Evolutionary conservation across 2,888 invertebrate genomes (phyloP).

Genomic region (Phortica magna): DNA sequence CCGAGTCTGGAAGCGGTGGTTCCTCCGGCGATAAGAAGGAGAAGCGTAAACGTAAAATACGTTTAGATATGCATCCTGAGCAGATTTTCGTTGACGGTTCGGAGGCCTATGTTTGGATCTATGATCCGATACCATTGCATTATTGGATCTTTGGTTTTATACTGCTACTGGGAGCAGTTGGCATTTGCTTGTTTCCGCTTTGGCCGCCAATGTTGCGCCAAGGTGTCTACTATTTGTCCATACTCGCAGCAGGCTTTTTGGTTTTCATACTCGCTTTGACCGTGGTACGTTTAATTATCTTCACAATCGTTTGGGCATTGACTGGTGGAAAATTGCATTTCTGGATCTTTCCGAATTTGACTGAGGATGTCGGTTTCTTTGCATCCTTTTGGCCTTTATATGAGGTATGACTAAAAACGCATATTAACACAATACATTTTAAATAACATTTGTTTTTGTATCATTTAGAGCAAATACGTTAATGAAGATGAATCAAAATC

Average conservation of each 20-base stretch:
- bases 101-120: conserved; percentile 99
- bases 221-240: conserved; percentile 97
- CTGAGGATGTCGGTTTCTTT: conserved; percentile 99
- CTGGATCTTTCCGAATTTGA: conserved; percentile 99
- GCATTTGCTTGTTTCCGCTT: conserved; percentile 98
- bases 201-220: conserved; percentile 97
- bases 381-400: conserved; percentile 99
- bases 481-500: conserved; percentile 80
- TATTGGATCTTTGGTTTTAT: conserved; percentile 96
- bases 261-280: conserved; percentile 95
- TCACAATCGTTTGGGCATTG: conserved; percentile 92
- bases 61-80: conserved; percentile 97
- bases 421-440: not conserved
- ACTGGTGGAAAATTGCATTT: conserved; percentile 95
- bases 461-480: conserved; percentile 85
- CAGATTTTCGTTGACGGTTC: conserved; percentile 95
- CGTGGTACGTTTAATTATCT: conserved; percentile 92
- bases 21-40: conserved; percentile 72
- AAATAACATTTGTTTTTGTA: conserved; percentile 26
- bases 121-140: conserved; percentile 96
- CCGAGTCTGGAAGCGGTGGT: conserved; percentile 37
- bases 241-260: conserved; percentile 96
- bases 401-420: conserved; percentile 81
- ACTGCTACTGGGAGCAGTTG: conserved; percentile 94
- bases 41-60: conserved; percentile 92